Conservation (phyloP, 1,140 invertebrate species). For the Phthorimaea operculella region DNA sequence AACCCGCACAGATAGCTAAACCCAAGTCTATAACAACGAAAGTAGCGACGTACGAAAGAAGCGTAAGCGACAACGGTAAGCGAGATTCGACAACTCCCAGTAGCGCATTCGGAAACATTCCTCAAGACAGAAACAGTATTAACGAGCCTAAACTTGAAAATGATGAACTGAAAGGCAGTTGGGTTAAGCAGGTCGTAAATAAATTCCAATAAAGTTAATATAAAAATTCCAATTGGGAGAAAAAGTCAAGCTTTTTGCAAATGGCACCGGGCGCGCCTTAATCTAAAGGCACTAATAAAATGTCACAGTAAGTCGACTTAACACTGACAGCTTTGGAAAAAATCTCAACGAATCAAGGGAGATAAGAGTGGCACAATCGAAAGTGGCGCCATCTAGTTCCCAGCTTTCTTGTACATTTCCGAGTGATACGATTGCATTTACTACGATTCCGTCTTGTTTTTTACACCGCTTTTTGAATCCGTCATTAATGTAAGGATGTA, state of each 20-base stretch:
- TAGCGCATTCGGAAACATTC: conserved; percentile 29
- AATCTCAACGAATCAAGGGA: too few relatives aligned
- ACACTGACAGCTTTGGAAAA: too few relatives aligned
- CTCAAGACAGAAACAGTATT: conserved; percentile 29
- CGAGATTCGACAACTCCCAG: conserved; percentile 13
- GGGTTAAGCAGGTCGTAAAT: conserved; percentile 67
- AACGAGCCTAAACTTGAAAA: conserved; percentile 18
- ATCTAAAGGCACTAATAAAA: too few relatives aligned
- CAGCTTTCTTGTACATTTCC: too few relatives aligned
- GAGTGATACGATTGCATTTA: conserved; percentile 38
- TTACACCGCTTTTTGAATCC: conserved; percentile 22
- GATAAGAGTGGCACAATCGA: too few relatives aligned
- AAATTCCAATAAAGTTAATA: conserved; percentile 62
- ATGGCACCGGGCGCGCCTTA: too few relatives aligned
- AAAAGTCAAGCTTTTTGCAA: too few relatives aligned
- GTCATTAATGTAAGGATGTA: background rate
- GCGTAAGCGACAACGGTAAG: conserved; percentile 35
- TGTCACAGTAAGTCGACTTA: too few relatives aligned
- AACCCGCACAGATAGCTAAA: conserved; percentile 32
- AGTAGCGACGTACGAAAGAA: conserved; percentile 51
- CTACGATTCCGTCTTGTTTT: conserved; percentile 37
- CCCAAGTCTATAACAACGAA: conserved; percentile 52
- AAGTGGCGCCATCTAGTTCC: too few relatives aligned
- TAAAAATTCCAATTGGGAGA: too few relatives aligned
- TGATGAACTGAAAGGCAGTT: conserved; percentile 55